A percentile compares a stretch with the other conserved stretches of the same genome.
Evolutionary conservation across 2,113 vertebrate species (phyloP).

Genomic region (Eurystomus gularis): DNA sequence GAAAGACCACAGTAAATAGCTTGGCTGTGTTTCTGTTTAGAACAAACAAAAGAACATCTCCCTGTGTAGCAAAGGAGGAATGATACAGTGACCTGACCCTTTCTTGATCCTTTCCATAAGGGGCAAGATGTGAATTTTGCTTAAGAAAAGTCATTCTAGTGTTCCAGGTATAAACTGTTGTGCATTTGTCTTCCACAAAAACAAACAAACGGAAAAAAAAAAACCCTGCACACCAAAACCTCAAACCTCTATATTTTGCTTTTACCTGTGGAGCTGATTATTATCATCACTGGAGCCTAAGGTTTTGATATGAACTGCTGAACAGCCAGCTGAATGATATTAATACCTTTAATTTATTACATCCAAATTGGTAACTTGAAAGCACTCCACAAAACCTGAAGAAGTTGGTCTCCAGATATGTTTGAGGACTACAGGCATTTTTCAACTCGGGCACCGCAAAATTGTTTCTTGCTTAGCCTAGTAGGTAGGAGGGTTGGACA

Average conservation of each 20-base stretch:
- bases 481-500: background rate
- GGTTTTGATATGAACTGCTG: background rate
- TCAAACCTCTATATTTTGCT: background rate
- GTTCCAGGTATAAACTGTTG: background rate
- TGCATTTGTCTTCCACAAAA: background rate
- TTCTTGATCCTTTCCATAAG: background rate
- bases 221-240: background rate
- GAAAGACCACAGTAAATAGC: background rate
- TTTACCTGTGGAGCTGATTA: background rate
- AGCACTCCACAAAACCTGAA: background rate
- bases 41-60: background rate
- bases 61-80: background rate
- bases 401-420: background rate
- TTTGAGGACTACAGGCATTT: too few relatives aligned
- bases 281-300: background rate
- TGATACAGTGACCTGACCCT: background rate
- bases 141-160: background rate
- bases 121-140: background rate
- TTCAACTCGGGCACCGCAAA: rapidly evolving
- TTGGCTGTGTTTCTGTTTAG: background rate
- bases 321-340: background rate
- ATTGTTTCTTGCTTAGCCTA: background rate
- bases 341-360: background rate
- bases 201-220: background rate
- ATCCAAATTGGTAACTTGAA: background rate